Evolutionary conservation across 2,113 vertebrate genomes (phyloP).

Genomic region (Thermophis baileyi): DNA sequence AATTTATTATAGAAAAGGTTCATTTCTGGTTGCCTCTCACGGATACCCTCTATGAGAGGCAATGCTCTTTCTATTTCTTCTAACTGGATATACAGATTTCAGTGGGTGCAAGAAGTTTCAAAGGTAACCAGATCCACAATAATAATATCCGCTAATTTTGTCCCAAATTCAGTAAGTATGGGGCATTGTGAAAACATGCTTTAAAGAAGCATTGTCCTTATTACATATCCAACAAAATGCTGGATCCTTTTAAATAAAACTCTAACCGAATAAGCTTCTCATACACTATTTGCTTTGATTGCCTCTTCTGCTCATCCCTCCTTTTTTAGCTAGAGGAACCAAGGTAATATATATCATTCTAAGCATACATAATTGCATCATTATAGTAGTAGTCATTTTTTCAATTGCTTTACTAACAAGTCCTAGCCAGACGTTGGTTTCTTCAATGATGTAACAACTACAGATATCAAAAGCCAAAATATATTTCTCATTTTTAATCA

Average conservation of each 20-base stretch:
- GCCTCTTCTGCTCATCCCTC: not conserved
- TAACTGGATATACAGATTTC: not conserved
- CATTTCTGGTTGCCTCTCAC: too few species aligned
- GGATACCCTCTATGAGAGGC: too few species aligned
- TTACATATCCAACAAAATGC: too few species aligned
- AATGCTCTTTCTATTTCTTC: not conserved
- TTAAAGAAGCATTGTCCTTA: too few species aligned
- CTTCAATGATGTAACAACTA: too few species aligned
- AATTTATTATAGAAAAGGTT: not conserved
- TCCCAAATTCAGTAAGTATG: too few species aligned
- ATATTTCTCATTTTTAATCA: not conserved
- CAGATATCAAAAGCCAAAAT: too few species aligned
- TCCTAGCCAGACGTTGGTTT: too few species aligned
- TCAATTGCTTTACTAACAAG: too few species aligned
- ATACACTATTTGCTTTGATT: not conserved
- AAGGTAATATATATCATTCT: not conserved
- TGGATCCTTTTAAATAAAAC: not conserved
- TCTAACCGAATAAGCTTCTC: not conserved
- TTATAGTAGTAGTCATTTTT: too few species aligned
- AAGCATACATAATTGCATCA: not conserved
- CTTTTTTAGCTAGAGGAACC: not conserved
- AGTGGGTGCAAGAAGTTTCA: not conserved
- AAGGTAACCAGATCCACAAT: not conserved
- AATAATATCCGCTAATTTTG: too few species aligned
- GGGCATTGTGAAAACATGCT: too few species aligned